These are phyloP conservation scores for Troglohyphantes excavatus DNA, from an alignment of 2,888 invertebrate genomes.

Conservation along the genomic window DNA sequence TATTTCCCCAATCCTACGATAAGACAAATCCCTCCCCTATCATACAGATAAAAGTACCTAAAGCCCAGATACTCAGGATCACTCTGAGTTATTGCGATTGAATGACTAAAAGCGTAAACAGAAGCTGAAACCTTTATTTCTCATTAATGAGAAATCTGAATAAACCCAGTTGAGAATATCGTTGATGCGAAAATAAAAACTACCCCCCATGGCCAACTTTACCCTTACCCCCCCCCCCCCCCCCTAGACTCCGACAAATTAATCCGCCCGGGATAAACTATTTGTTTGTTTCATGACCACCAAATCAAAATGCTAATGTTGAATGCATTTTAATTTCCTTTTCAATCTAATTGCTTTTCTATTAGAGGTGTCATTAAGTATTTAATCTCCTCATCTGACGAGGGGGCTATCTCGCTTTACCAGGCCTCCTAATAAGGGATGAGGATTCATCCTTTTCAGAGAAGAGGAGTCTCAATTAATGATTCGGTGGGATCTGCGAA, in stretches of 20 bases:
- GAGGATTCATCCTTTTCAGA: slow-evolving; percentile 6
- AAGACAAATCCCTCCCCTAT: background rate
- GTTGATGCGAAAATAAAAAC: slow-evolving; percentile 49
- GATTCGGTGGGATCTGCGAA: background rate
- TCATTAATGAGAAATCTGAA: slow-evolving; percentile 59
- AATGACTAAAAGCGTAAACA: slow-evolving; percentile 25
- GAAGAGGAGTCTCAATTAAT: background rate
- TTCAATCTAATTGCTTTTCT: slow-evolving; percentile 74
- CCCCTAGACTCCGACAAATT: slow-evolving; percentile 41
- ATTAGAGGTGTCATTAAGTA: slow-evolving; percentile 70
- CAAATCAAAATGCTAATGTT: slow-evolving; percentile 70
- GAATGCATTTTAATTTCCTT: slow-evolving; percentile 73
- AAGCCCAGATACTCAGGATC: background rate
- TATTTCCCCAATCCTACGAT: background rate
- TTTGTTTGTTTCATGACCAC: slow-evolving; percentile 68
- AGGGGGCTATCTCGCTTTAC: slow-evolving; percentile 28
- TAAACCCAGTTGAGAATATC: slow-evolving; percentile 5
- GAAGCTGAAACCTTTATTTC: slow-evolving; percentile 35
- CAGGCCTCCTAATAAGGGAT: slow-evolving; percentile 31
- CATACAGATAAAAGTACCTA: background rate
- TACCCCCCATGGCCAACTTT: slow-evolving; percentile 53
- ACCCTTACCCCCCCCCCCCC: too few relatives aligned
- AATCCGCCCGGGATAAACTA: slow-evolving; percentile 38
- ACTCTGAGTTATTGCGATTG: slow-evolving; percentile 7
- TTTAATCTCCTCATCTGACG: slow-evolving; percentile 65